Conservation (phyloP, 2,888 invertebrate species). For the Hirtodrosophila histrioides region DNA sequence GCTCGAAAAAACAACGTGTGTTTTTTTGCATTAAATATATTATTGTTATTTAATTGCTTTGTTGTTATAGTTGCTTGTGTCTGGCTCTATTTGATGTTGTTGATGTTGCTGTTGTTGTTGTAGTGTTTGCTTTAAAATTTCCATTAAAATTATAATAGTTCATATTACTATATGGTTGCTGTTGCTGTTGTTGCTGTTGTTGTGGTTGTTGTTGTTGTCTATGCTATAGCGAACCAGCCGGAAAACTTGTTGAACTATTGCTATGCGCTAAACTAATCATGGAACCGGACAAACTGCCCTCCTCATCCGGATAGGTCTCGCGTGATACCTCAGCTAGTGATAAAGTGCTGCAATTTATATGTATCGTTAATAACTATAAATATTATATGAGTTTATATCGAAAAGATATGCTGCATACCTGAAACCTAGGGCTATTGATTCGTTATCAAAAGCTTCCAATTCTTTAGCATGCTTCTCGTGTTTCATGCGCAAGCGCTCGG, state of each 20-base stretch:
- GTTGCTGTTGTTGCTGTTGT: slow-evolving; percentile 36
- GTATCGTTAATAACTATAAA: not conserved
- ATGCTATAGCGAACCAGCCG: slow-evolving; percentile 90
- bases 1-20: slow-evolving; percentile 29
- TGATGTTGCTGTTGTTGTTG: slow-evolving; percentile 28
- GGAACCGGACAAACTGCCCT: slow-evolving; percentile 96
- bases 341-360: slow-evolving; percentile 89
- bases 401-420: slow-evolving; percentile 86
- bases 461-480: slow-evolving; percentile 96
- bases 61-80: slow-evolving; percentile 70
- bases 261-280: slow-evolving; percentile 97
- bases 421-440: slow-evolving; percentile 96
- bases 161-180: slow-evolving; percentile 64
- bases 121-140: slow-evolving; percentile 75
- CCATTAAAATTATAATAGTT: slow-evolving; percentile 80
- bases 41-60: slow-evolving; percentile 34
- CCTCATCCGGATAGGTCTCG: slow-evolving; percentile 95
- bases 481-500: slow-evolving; percentile 94
- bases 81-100: slow-evolving; percentile 45
- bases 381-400: not conserved
- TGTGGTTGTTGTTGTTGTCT: slow-evolving; percentile 69
- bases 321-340: slow-evolving; percentile 96
- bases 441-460: slow-evolving; percentile 96
- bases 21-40: slow-evolving; percentile 17
- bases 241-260: slow-evolving; percentile 96